phyloP scores from a whole-genome alignment of 2,113 vertebrate species.

The Paracanthobrama guichenoti region DNA sequence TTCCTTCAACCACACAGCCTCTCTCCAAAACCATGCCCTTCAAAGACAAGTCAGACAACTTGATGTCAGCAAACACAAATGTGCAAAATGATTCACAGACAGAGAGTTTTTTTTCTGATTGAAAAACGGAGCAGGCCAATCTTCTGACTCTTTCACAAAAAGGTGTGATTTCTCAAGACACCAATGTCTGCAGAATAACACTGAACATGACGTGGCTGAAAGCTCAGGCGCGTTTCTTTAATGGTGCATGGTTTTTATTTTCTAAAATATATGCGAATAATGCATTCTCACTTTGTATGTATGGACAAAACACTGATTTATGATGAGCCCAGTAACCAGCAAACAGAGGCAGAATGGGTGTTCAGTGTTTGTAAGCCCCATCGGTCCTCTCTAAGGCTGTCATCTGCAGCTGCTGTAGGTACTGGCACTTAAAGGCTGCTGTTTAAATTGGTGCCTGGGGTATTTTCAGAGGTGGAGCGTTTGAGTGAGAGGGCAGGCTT shows the following conservation, averaged over 20 bases:
- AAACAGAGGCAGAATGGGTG: not conserved
- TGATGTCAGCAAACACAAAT: conserved; percentile 5
- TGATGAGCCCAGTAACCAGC: not conserved
- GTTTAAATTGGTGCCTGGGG: conserved; percentile 37
- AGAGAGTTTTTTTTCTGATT: not conserved
- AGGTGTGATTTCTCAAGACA: not conserved
- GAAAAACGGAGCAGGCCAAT: not conserved
- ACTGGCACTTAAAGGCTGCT: conserved; percentile 27
- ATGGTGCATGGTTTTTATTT: not conserved
- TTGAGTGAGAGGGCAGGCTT: conserved; percentile 46
- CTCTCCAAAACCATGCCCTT: not conserved
- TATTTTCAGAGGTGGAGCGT: conserved; percentile 31
- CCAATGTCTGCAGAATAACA: not conserved
- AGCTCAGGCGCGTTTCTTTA: not conserved
- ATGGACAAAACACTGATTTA: not conserved
- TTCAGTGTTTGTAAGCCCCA: not conserved
- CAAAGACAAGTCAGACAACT: not conserved
- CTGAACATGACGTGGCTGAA: not conserved
- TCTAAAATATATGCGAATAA: not conserved
- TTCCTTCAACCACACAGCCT: not conserved
- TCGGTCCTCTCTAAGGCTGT: conserved; percentile 8
- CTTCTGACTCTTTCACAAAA: not conserved
- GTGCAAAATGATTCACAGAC: not conserved
- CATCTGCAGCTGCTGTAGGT: conserved; percentile 15
- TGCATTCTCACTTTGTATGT: not conserved